phyloP scores from a whole-genome alignment of 2,113 vertebrate species.

The Uropsilus gracilis region DNA sequence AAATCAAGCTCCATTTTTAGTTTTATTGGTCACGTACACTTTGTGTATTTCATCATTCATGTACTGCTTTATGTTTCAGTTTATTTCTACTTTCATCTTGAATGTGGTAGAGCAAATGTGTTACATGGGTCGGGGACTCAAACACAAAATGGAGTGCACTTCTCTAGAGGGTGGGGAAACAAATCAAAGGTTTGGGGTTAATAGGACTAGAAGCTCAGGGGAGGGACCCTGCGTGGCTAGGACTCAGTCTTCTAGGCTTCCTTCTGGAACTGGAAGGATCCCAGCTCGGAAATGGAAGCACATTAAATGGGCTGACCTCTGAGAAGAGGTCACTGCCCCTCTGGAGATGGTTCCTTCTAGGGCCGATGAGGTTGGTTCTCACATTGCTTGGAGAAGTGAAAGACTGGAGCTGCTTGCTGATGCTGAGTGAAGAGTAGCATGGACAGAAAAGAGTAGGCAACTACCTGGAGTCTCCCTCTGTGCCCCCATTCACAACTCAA shows the following conservation, averaged over 20 bases:
- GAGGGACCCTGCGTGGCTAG: background rate
- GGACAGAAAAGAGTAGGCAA: background rate
- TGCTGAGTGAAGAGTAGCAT: background rate
- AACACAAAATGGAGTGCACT: background rate
- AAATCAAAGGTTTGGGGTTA: background rate
- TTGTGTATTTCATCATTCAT: background rate
- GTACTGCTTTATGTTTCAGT: background rate
- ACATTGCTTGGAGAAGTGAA: background rate
- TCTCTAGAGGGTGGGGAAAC: background rate
- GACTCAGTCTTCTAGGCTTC: background rate
- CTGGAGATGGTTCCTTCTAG: too few relatives aligned
- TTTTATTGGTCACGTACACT: background rate
- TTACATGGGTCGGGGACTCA: too few relatives aligned
- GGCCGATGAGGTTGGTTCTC: background rate
- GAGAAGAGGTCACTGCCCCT: background rate
- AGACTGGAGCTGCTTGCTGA: background rate
- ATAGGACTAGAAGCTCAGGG: background rate
- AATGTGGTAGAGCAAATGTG: background rate
- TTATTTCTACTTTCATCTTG: constrained; percentile 39
- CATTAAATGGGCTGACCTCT: background rate
- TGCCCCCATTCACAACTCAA: background rate
- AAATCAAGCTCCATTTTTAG: background rate
- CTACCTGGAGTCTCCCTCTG: background rate
- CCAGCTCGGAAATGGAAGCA: background rate
- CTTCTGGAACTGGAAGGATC: background rate